phyloP scores from a whole-genome alignment of 2,888 invertebrate species.

The Axea sp. region DNA sequence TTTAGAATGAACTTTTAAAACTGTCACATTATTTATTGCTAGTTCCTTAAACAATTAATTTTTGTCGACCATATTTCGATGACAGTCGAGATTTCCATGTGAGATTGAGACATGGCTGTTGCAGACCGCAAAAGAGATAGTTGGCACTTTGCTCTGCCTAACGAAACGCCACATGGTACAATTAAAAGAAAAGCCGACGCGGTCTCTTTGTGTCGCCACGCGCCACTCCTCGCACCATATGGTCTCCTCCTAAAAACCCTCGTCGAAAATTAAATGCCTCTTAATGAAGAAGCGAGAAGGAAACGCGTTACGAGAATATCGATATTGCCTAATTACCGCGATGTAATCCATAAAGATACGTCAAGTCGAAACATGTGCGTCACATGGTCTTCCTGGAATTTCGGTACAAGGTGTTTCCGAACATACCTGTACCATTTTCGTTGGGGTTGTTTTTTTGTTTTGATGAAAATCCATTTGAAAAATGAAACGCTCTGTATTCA shows the following conservation, averaged over 20 bases:
- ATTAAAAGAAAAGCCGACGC: slow-evolving; percentile 72
- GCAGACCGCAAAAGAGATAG: slow-evolving; percentile 69
- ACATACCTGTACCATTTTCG: neutral
- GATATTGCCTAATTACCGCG: slow-evolving; percentile 32
- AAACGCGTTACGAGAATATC: slow-evolving; percentile 9
- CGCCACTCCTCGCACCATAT: slow-evolving; percentile 71
- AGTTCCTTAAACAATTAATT: no score
- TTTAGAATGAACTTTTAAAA: no score
- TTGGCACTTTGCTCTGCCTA: no score
- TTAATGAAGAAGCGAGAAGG: slow-evolving; percentile 7
- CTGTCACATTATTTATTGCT: no score
- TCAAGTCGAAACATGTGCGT: slow-evolving; percentile 30
- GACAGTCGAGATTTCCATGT: no score
- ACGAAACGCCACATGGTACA: slow-evolving; percentile 75
- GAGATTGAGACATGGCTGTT: slow-evolving; percentile 75
- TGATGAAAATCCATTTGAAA: no score
- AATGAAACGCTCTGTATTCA: no score
- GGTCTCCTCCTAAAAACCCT: slow-evolving; percentile 59
- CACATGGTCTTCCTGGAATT: slow-evolving; percentile 19
- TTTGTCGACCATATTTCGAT: no score
- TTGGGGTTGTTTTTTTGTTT: slow-evolving; percentile 6
- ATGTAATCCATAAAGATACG: slow-evolving; percentile 12
- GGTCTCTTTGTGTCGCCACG: slow-evolving; percentile 72
- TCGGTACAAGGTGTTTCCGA: slow-evolving; percentile 14
- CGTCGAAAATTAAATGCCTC: slow-evolving; percentile 34